A percentile compares a stretch with the other conserved stretches of the same genome.
Evolutionary conservation across 2,888 invertebrate species (phyloP).

Genomic region (Eilema griseolum): DNA sequence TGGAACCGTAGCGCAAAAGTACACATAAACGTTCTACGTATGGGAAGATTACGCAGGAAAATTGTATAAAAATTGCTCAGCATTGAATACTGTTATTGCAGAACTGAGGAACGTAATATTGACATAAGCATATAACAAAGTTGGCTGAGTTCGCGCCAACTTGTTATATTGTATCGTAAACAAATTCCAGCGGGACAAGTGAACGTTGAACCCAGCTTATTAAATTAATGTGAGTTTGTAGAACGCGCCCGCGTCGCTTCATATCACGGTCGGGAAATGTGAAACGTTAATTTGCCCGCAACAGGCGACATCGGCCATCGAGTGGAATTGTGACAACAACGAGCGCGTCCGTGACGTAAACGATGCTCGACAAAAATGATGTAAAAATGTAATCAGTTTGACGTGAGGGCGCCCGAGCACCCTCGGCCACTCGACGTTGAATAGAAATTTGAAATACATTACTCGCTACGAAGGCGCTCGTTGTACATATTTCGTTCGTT

Average conservation of each 20-base stretch:
- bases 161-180: neutral
- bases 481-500: neutral
- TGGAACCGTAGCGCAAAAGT: neutral
- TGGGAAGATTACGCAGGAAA: neutral
- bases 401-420: neutral
- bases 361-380: neutral
- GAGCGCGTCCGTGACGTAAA: neutral
- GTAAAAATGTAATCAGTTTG: neutral
- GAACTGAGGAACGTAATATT: conserved; percentile 4
- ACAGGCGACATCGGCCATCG: neutral
- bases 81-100: neutral
- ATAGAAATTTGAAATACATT: neutral
- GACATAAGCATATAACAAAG: neutral
- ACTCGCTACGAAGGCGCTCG: neutral
- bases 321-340: neutral
- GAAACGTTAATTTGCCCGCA: conserved; percentile 1
- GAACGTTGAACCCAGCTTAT: neutral
- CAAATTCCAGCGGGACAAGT: neutral
- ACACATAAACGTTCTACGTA: neutral
- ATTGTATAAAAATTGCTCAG: neutral
- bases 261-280: neutral
- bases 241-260: neutral
- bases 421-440: neutral
- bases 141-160: neutral
- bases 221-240: neutral